Base-by-base conservation (phyloP, 2,113 vertebrate species). In the Lucifuga dentata region DNA sequence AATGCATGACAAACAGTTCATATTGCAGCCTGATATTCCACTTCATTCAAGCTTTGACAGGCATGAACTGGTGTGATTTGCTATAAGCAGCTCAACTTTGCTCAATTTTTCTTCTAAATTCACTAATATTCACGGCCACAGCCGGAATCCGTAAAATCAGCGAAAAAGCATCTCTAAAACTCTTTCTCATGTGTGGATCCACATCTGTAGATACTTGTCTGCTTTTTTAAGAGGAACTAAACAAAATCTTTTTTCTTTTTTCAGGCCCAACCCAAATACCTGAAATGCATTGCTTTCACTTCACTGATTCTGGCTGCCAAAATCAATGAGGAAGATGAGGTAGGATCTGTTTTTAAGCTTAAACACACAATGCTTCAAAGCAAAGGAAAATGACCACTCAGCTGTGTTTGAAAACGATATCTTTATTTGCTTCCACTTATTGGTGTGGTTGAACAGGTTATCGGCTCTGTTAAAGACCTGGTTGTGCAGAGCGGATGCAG, bases 281-380 rank as follows among this genome's bases (percentile, higher is more conserved):
- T 95, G 50, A 91, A 85, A 43, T 89, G 92, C 59, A 92, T 90
- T 8, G 83, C 90, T 9, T 89, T 94, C 49, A 92, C 93, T 71
- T 95, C 93, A 20, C 83, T 96, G 45, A 83, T 95, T 72, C 91
- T 95, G 11, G 93, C 93, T 60, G 94, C 92, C 73, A 94, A 97
- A 88, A 70, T 84, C 83, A 93, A 89, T 0, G 93, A 95, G 73
- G 95, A 96, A 68, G 92, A 95, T 13, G 94, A 95, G 91, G 92
- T 94, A 80, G 43, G 55, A 21, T 29, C n/a, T 17, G 17, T 0
- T 16, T 12, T 26, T 2, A 51, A 2, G 15, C 6, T 6, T 6
- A 13, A 17, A n/a, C 41, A 55, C 17, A 36, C 24, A 10, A n/a
- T n/a, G n/a, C n/a, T n/a, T n/a, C n/a, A n/a, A n/a, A n/a, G n/a